Percentiles rank a stretch among this genome's conserved stretches.
Conservation (phyloP, 2,888 invertebrate species). For the Drosophila incognita region DNA sequence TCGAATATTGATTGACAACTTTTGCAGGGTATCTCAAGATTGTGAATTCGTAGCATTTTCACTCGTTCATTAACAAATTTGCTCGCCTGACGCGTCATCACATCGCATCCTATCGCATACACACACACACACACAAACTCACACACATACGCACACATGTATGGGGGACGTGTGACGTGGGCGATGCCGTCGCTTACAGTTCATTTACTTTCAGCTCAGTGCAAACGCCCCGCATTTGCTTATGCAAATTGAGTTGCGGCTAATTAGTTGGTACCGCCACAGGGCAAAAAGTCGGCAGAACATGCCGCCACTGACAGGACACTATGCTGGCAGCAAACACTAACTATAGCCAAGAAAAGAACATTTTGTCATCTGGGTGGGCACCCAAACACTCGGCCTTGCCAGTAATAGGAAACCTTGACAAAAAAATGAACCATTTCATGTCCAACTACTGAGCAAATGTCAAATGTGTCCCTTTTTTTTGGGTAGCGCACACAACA, state of each 20-base stretch:
- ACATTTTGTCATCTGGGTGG: slow-evolving; percentile 28
- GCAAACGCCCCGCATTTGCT: slow-evolving; percentile 52
- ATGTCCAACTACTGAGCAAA: slow-evolving; percentile 40
- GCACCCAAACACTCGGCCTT: slow-evolving; percentile 25
- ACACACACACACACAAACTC: slow-evolving; percentile 1
- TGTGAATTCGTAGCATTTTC: slow-evolving; percentile 2
- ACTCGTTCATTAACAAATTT: slow-evolving; percentile 66
- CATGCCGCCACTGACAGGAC: slow-evolving; percentile 13
- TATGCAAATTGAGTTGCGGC: slow-evolving; percentile 63
- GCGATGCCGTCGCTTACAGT: slow-evolving; percentile 59
- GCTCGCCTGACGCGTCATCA: slow-evolving; percentile 22
- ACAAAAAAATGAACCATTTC: slow-evolving; percentile 20
- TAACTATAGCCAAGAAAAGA: slow-evolving; percentile 29
- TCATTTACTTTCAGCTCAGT: slow-evolving; percentile 56
- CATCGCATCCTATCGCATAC: slow-evolving; percentile 26
- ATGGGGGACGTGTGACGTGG: slow-evolving; percentile 47
- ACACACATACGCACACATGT: slow-evolving; percentile 1
- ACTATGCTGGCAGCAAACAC: slow-evolving; percentile 1
- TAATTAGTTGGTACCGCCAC: slow-evolving; percentile 59
- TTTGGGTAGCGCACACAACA: slow-evolving; percentile 25
- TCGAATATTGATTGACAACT: neutral
- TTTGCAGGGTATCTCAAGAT: slow-evolving; percentile 21
- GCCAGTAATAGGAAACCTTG: slow-evolving; percentile 14
- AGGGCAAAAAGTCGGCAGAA: slow-evolving; percentile 29
- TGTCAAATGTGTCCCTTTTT: slow-evolving; percentile 53